These are phyloP conservation scores for Ridgeia piscesae DNA, from an alignment of 1,140 invertebrate genomes.

Conservation along the genomic window DNA sequence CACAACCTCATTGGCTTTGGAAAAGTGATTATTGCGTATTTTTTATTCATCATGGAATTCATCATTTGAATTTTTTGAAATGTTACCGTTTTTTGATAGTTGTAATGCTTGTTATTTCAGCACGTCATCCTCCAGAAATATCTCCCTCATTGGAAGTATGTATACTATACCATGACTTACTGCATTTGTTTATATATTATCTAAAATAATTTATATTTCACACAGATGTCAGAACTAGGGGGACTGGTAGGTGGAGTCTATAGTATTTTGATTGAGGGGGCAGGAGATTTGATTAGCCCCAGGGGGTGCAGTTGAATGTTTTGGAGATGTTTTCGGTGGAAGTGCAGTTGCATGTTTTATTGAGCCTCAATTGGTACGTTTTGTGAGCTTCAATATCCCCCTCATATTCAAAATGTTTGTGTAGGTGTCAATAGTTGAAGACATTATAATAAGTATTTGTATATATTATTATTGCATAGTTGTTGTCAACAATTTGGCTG, in stretches of 20 bases:
- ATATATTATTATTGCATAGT: not conserved
- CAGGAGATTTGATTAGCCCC: too few relatives aligned
- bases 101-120: not conserved
- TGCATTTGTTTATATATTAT: not conserved
- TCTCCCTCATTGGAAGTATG: not conserved
- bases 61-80: not conserved
- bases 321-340: too few relatives aligned
- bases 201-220: not conserved
- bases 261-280: too few relatives aligned
- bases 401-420: too few relatives aligned
- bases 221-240: too few relatives aligned
- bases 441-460: not conserved
- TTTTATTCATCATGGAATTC: not conserved
- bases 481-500: not conserved
- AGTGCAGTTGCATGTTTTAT: too few relatives aligned
- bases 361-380: too few relatives aligned
- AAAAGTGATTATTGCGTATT: not conserved
- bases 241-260: too few relatives aligned
- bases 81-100: not conserved
- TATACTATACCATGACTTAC: too few relatives aligned
- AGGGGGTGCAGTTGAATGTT: too few relatives aligned
- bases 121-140: not conserved
- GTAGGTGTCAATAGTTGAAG: not conserved
- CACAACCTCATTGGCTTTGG: not conserved
- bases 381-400: too few relatives aligned